Evolutionary conservation across 2,797 vertebrate species (phyloP).

Genomic region (Phataginus tetradactyla): DNA sequence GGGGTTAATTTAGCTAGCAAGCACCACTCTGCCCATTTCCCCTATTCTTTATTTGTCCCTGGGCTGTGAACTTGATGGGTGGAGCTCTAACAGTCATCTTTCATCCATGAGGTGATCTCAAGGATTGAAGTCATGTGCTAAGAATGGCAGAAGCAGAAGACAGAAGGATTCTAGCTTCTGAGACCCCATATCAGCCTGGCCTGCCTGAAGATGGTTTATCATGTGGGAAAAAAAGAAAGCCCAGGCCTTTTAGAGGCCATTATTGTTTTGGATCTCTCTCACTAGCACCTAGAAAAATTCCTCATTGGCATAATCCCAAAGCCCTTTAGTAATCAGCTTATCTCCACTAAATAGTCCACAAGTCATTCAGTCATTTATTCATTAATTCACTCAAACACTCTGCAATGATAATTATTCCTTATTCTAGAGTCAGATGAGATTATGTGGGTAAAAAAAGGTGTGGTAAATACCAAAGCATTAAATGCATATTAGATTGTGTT

Average conservation of each 20-base stretch:
- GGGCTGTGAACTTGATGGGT: background rate
- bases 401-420: background rate
- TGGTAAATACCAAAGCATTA: background rate
- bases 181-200: background rate
- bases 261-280: background rate
- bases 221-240: background rate
- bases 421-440: constrained; percentile 12
- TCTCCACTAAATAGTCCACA: background rate
- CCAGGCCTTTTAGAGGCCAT: background rate
- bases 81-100: background rate
- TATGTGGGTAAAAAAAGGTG: background rate
- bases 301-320: background rate
- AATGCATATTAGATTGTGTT: background rate
- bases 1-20: background rate
- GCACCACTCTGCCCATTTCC: background rate
- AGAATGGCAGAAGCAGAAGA: background rate
- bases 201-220: background rate
- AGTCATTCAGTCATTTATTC: background rate
- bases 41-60: background rate
- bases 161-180: background rate
- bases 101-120: background rate
- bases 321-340: background rate
- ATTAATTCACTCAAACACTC: background rate
- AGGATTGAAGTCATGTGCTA: background rate
- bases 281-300: background rate